phyloP scores from a whole-genome alignment of 2,113 vertebrate species.

The Pipa parva region DNA sequence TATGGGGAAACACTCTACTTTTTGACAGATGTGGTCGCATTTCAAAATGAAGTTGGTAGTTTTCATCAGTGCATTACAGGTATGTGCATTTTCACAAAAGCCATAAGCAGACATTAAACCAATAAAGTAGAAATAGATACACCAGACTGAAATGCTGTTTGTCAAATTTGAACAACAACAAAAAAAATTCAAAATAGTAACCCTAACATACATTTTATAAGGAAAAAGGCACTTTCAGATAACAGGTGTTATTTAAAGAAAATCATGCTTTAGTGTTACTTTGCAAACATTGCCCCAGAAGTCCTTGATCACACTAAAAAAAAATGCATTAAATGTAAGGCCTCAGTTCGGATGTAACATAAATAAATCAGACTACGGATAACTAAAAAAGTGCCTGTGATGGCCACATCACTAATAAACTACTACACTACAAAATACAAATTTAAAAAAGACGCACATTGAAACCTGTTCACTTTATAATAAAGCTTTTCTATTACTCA shows the following conservation, averaged over 20 bases:
- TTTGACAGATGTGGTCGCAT: too few species aligned
- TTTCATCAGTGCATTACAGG: too few species aligned
- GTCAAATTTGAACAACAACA: too few species aligned
- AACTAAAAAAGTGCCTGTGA: slow-evolving; percentile 45
- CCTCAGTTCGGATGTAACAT: slow-evolving; percentile 66
- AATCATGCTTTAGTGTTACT: neutral
- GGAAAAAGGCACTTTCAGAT: neutral
- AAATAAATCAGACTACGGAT: slow-evolving; percentile 48
- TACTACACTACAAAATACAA: slow-evolving; percentile 56
- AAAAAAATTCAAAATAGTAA: too few species aligned
- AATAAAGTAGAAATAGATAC: too few species aligned
- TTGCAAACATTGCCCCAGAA: neutral
- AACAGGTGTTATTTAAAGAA: neutral
- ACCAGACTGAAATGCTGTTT: too few species aligned
- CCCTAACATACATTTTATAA: too few species aligned
- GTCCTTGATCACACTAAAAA: neutral
- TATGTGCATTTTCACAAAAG: too few species aligned
- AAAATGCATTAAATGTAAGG: slow-evolving; percentile 60
- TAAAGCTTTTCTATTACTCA: slow-evolving; percentile 56
- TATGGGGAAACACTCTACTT: too few species aligned
- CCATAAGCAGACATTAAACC: too few species aligned
- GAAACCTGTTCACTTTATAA: slow-evolving; percentile 61
- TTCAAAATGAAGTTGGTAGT: too few species aligned
- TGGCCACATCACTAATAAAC: slow-evolving; percentile 45
- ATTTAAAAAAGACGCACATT: slow-evolving; percentile 58